A percentile compares a stretch with the other conserved stretches of the same genome.
These are phyloP conservation scores for Echinometra lucunter DNA, from an alignment of 53 echinoderm and acorn worm species.

Conservation along the genomic window DNA sequence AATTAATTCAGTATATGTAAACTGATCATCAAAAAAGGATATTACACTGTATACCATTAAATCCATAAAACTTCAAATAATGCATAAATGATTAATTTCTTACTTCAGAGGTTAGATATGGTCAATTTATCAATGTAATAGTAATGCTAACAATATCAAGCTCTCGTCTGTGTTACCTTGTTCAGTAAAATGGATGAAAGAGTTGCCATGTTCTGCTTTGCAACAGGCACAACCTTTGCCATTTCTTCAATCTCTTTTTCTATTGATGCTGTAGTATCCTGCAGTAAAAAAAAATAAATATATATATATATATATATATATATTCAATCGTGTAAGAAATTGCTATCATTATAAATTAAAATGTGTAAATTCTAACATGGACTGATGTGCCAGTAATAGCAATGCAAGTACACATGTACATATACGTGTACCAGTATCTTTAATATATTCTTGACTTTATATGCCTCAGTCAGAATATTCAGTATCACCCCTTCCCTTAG, in stretches of 20 bases:
- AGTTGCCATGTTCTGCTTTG: background rate
- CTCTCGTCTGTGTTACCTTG: slow-evolving; percentile 17
- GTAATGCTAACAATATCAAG: background rate
- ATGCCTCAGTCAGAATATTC: background rate
- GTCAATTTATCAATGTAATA: background rate
- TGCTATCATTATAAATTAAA: background rate
- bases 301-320: too few relatives aligned
- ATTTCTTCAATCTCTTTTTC: slow-evolving; percentile 40
- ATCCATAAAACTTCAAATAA: too few relatives aligned
- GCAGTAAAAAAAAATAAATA: background rate
- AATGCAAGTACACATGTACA: background rate
- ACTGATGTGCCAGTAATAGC: background rate
- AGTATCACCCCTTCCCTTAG: background rate
- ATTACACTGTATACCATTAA: too few relatives aligned
- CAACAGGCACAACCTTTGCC: background rate
- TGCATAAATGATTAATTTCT: too few relatives aligned
- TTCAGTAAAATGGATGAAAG: slow-evolving; percentile 55
- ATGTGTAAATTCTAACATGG: background rate
- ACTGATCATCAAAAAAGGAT: too few relatives aligned
- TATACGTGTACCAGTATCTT: background rate
- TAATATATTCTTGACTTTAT: background rate
- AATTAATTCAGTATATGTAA: too few relatives aligned
- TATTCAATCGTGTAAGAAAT: background rate
- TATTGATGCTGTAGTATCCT: background rate
- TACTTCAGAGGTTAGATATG: too few relatives aligned